Conservation (phyloP, 2,113 vertebrate species). For the Mus pahari region DNA sequence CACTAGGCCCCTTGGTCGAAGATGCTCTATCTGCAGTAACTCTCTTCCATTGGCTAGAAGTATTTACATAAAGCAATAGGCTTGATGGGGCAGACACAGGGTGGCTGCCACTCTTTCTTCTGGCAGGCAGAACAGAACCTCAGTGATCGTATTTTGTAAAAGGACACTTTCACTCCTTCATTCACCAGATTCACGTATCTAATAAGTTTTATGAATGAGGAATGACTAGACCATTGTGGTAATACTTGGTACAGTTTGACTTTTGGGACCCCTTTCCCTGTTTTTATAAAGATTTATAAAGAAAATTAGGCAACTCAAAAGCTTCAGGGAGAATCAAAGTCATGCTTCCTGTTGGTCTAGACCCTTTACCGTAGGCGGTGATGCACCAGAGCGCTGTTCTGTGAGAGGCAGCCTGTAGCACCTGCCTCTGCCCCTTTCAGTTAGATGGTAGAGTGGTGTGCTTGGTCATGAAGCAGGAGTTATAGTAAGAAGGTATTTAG, state of each 20-base stretch:
- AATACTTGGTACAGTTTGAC: background rate
- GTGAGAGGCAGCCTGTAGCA: background rate
- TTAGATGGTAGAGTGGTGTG: background rate
- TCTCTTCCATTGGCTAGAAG: background rate
- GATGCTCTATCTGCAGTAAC: background rate
- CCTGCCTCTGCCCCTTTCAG: background rate
- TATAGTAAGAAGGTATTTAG: background rate
- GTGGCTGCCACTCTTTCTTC: background rate
- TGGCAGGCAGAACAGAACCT: background rate
- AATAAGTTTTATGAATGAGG: constrained; percentile 11
- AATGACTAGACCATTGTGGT: background rate
- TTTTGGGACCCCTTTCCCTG: background rate
- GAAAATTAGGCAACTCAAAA: background rate
- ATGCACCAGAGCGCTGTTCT: background rate
- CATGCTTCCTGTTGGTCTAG: background rate
- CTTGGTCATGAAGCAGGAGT: background rate
- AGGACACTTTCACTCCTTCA: background rate
- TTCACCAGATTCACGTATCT: background rate
- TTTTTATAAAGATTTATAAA: background rate
- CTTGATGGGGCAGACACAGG: background rate
- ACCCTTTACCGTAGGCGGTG: background rate
- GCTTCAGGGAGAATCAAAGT: background rate
- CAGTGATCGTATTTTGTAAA: background rate
- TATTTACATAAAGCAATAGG: background rate
- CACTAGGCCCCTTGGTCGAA: background rate